phyloP scores from a whole-genome alignment of 2,888 invertebrate genomes.

The Lochmaea crataegi region DNA sequence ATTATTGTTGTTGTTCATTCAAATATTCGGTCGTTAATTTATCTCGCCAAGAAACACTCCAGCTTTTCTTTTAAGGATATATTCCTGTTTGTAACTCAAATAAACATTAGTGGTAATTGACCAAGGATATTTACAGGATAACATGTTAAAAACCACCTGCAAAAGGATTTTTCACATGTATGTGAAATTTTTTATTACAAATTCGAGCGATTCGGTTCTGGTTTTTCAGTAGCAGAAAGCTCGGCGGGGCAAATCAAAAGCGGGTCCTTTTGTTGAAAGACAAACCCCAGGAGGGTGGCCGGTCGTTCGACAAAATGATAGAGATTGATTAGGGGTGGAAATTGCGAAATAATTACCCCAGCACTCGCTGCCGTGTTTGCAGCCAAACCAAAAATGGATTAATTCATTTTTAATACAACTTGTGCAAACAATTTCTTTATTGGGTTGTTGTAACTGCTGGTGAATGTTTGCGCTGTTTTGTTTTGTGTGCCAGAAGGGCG shows the following conservation, averaged over 20 bases:
- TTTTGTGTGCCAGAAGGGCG: constrained; percentile 29
- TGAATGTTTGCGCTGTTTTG: constrained; percentile 37
- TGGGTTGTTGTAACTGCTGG: constrained; percentile 46
- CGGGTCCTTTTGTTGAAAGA: constrained; percentile 49
- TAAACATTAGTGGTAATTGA: too few relatives aligned
- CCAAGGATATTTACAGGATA: too few relatives aligned
- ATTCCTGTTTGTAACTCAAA: too few relatives aligned
- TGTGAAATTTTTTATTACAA: not conserved
- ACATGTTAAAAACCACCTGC: too few relatives aligned
- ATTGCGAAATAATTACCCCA: constrained; percentile 65
- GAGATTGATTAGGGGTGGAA: constrained; percentile 66
- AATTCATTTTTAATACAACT: constrained; percentile 66
- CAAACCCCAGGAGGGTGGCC: constrained; percentile 44
- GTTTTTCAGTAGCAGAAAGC: not conserved
- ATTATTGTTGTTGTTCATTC: too few relatives aligned
- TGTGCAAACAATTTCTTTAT: constrained; percentile 62
- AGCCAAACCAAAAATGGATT: constrained; percentile 64
- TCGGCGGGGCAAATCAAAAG: constrained; percentile 25
- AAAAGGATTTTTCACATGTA: too few relatives aligned
- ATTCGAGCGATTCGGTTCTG: not conserved
- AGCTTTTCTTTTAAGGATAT: too few relatives aligned
- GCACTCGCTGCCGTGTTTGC: constrained; percentile 60
- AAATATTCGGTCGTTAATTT: too few relatives aligned
- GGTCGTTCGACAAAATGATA: constrained; percentile 64
- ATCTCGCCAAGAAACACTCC: too few relatives aligned